Evolutionary conservation across 2,797 vertebrate species (phyloP).

Genomic region (Cercopithecus mitis): DNA sequence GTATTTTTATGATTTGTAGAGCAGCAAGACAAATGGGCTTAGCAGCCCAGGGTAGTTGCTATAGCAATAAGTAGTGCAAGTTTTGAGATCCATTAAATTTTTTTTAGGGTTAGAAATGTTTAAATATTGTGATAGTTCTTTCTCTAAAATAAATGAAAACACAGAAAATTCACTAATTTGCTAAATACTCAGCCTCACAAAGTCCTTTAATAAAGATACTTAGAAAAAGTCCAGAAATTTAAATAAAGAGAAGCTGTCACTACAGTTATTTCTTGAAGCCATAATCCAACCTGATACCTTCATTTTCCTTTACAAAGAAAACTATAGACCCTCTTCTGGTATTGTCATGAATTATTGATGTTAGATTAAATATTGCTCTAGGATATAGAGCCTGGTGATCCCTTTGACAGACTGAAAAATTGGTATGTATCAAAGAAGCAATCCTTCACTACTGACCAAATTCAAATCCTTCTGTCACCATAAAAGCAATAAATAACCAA

Average conservation of each 20-base stretch:
- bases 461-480: background rate
- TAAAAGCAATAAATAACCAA: background rate
- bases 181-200: background rate
- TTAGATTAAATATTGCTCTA: background rate
- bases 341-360: conserved; percentile 14
- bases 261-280: background rate
- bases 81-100: background rate
- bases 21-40: background rate
- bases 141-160: conserved; percentile 50
- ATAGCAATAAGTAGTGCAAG: background rate
- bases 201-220: background rate
- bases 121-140: conserved; percentile 62
- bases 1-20: background rate
- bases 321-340: background rate
- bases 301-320: conserved; percentile 14
- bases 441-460: background rate
- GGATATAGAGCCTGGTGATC: background rate
- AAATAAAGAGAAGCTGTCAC: conserved; percentile 25
- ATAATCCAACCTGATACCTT: background rate
- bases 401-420: conserved; percentile 31
- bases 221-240: background rate
- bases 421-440: background rate
- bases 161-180: conserved; percentile 26
- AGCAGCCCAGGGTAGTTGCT: background rate
- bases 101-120: conserved; percentile 42